Percentiles rank a stretch among this genome's conserved stretches.
phyloP scores from a whole-genome alignment of 2,888 invertebrate genomes.

The Temnothorax ravouxi region DNA sequence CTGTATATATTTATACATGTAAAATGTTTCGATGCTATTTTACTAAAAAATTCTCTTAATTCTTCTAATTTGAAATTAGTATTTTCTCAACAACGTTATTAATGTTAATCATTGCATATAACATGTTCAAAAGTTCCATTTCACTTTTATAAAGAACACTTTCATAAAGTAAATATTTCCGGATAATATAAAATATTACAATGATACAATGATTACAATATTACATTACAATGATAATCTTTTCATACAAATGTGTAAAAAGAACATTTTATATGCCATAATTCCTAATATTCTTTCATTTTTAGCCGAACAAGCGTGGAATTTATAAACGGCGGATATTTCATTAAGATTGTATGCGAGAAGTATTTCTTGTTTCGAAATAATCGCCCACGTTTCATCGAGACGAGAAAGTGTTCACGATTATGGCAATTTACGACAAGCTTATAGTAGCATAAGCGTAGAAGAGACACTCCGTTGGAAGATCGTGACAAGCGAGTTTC shows the following conservation, averaged over 20 bases:
- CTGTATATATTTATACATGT: neutral
- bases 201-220: too few relatives aligned
- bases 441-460: slow-evolving; percentile 65
- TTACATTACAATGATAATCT: neutral
- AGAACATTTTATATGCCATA: neutral
- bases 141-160: neutral
- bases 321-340: slow-evolving; percentile 7
- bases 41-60: neutral
- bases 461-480: slow-evolving; percentile 59
- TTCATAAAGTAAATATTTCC: neutral
- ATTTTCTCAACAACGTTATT: neutral
- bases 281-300: neutral
- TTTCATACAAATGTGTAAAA: neutral
- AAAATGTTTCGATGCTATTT: neutral
- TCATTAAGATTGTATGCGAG: slow-evolving; percentile 1
- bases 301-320: neutral
- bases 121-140: neutral
- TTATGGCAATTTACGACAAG: slow-evolving; percentile 73
- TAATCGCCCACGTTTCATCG: slow-evolving; percentile 48
- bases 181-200: neutral
- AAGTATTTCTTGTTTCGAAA: slow-evolving; percentile 32
- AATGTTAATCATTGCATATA: neutral
- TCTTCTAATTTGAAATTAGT: neutral
- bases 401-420: slow-evolving; percentile 71
- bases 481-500: slow-evolving; percentile 43